Evolutionary conservation across 2,113 vertebrate species (phyloP).

Genomic region (Myocastor coypus): DNA sequence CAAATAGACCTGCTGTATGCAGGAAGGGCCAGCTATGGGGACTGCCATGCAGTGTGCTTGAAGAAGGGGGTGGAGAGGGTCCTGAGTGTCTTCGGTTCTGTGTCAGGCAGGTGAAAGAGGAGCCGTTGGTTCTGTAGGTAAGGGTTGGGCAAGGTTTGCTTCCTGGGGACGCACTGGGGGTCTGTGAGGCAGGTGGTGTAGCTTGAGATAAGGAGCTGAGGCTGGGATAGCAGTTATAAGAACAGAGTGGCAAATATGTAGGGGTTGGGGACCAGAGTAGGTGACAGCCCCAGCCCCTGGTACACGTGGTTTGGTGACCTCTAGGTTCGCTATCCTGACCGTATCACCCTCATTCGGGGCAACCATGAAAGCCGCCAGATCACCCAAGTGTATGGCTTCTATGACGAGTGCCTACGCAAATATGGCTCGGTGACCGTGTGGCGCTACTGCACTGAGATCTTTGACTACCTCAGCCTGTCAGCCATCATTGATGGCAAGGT

Average conservation of each 20-base stretch:
- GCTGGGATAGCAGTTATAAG: neutral
- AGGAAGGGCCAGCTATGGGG: neutral
- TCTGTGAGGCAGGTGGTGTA: neutral
- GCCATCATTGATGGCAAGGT: constrained; percentile 98
- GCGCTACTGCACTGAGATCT: constrained; percentile 98
- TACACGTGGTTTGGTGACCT: neutral
- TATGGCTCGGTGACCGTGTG: constrained; percentile 97
- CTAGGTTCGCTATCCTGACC: constrained; percentile 96
- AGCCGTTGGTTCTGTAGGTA: neutral
- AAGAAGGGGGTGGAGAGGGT: neutral
- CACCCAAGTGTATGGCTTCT: constrained; percentile 97
- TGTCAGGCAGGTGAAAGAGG: neutral
- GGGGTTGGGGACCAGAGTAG: neutral
- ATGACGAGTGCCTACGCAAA: constrained; percentile 96
- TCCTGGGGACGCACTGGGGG: neutral
- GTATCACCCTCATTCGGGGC: constrained; percentile 96
- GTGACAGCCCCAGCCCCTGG: neutral
- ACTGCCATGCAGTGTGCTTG: neutral
- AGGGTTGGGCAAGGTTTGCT: too few relatives aligned
- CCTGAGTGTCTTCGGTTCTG: neutral
- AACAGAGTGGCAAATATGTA: neutral
- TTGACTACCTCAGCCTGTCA: constrained; percentile 97
- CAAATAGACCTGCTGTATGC: neutral
- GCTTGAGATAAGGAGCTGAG: neutral
- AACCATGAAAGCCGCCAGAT: constrained; percentile 97